These are phyloP conservation scores for Brachyhypopomus gauderio DNA, from an alignment of 2,113 vertebrate species.

Conservation along the genomic window DNA sequence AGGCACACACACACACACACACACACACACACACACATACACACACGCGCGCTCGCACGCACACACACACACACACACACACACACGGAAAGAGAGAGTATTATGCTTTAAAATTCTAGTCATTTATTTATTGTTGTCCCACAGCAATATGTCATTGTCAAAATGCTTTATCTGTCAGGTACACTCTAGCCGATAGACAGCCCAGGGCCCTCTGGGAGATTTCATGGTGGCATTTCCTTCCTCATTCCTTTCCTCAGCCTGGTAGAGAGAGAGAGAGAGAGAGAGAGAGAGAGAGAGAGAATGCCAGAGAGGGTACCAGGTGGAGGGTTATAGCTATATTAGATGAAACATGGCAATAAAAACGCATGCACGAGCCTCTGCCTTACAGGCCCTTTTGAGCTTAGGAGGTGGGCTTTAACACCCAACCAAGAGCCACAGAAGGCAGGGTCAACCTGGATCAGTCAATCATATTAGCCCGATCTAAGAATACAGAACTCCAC, in stretches of 20 bases:
- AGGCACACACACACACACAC: background rate
- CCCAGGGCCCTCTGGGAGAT: constrained; percentile 70
- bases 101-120: constrained; percentile 71
- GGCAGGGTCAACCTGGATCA: constrained; percentile 54
- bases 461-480: constrained; percentile 69
- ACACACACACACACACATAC: constrained; percentile 15
- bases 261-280: constrained; percentile 28
- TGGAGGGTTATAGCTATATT: constrained; percentile 80
- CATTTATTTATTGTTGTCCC: constrained; percentile 72
- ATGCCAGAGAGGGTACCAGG: background rate
- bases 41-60: no score
- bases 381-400: constrained; percentile 70
- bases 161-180: constrained; percentile 76
- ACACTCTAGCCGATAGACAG: constrained; percentile 74
- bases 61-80: background rate
- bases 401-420: constrained; percentile 3
- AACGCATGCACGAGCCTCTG: constrained; percentile 69
- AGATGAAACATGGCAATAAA: constrained; percentile 75
- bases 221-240: constrained; percentile 66
- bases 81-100: constrained; percentile 24
- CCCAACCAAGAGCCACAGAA: constrained; percentile 21
- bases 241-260: constrained; percentile 36
- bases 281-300: background rate
- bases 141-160: constrained; percentile 79
- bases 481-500: constrained; percentile 67